These are phyloP conservation scores for Ophonus ardosiacus DNA, from an alignment of 2,888 invertebrate genomes.

Conservation along the genomic window DNA sequence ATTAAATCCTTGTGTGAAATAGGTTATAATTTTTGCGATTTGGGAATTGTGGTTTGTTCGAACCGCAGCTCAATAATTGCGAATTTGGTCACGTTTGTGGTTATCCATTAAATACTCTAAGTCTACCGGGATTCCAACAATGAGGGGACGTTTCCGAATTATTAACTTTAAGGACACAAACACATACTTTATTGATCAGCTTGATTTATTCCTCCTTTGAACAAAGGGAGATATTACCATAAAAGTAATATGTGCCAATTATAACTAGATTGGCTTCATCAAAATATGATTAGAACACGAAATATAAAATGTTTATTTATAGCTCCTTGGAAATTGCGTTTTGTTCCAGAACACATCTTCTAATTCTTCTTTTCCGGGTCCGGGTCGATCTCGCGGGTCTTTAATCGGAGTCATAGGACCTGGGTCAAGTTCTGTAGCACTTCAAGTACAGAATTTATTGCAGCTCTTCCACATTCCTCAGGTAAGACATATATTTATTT, in stretches of 20 bases:
- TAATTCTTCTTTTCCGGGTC: slow-evolving; percentile 10
- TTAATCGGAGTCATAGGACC: slow-evolving; percentile 86
- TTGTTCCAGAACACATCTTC: slow-evolving; percentile 48
- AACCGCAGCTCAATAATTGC: slow-evolving; percentile 33
- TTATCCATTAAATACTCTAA: slow-evolving; percentile 33
- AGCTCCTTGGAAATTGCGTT: too few relatives aligned
- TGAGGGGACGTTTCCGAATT: not conserved
- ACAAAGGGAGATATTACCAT: not conserved
- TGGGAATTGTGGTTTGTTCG: not conserved
- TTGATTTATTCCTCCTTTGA: not conserved
- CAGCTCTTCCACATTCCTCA: slow-evolving; percentile 81
- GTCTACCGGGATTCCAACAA: not conserved
- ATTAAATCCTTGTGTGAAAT: not conserved
- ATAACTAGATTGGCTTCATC: too few relatives aligned
- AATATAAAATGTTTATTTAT: not conserved
- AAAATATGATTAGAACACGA: not conserved
- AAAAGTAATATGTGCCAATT: too few relatives aligned
- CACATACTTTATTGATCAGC: not conserved
- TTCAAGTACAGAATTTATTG: slow-evolving; percentile 86
- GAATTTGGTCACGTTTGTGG: slow-evolving; percentile 38
- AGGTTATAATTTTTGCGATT: not conserved
- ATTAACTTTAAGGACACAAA: slow-evolving; percentile 22
- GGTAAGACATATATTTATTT: slow-evolving; percentile 64
- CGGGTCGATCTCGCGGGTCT: slow-evolving; percentile 72
- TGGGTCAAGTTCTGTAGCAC: slow-evolving; percentile 84